Conservation (phyloP, 1,140 invertebrate genomes). For the Berghia stephanieae region DNA sequence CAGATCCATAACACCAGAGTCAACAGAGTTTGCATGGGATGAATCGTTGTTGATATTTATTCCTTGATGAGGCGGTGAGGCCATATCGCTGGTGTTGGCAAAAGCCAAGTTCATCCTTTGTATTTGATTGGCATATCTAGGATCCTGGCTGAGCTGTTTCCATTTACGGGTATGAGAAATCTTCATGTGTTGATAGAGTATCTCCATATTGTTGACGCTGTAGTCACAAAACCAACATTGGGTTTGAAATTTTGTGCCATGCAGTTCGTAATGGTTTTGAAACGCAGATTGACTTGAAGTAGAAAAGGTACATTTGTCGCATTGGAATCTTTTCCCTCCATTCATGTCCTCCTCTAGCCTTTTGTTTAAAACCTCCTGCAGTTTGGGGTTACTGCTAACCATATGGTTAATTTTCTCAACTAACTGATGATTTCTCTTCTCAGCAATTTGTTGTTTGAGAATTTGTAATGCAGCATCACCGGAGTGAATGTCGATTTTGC, state of each 20-base stretch:
- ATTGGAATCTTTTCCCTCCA: constrained; percentile 45
- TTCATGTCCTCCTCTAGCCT: constrained; percentile 33
- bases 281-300: constrained; percentile 56
- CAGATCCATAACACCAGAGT: constrained; percentile 23
- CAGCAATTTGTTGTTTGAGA: constrained; percentile 26
- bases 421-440: constrained; percentile 27
- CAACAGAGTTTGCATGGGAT: neutral
- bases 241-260: constrained; percentile 56
- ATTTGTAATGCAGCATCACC: too few relatives aligned
- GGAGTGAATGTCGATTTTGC: too few relatives aligned
- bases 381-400: neutral
- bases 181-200: constrained; percentile 60
- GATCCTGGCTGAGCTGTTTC: constrained; percentile 35
- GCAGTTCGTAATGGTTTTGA: constrained; percentile 55
- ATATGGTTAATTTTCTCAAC: constrained; percentile 18
- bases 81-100: neutral
- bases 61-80: too few relatives aligned
- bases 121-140: constrained; percentile 25
- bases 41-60: constrained; percentile 20
- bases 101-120: constrained; percentile 26
- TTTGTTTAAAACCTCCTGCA: constrained; percentile 34
- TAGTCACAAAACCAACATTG: constrained; percentile 61
- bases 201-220: constrained; percentile 57
- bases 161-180: constrained; percentile 50
- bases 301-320: constrained; percentile 60